Evolutionary conservation across 2,888 invertebrate genomes (phyloP), one percentile per base, ranked within the genome.

Genomic region (Stenoptilia bipunctidactyla): DNA sequence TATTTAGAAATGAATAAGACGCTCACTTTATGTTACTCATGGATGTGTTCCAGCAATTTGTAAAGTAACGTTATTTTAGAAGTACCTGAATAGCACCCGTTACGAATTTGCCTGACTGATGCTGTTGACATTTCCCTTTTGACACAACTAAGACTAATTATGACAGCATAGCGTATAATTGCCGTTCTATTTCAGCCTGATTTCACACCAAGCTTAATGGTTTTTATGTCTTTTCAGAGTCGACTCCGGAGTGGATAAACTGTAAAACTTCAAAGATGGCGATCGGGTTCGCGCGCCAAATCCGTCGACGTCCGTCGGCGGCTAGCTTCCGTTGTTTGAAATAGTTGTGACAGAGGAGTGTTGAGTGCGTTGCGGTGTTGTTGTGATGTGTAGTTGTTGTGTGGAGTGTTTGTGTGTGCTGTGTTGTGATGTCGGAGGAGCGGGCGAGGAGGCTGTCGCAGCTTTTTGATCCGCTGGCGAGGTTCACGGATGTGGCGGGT

Each of bases 391-490:
- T 61, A 51, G 58, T n/a, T 69, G 65, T 67, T 58, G 34, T 58
- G 65, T 69, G 67, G 66, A 56, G 58, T 39, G 40, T 40, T 30
- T 45, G 67, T 66, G 58, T 51, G 55, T 61, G 60, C 56, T 51
- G 52, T 58, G 53, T 56, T 51, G 66, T 67, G 65, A 88, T 88
- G 88, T 86, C 88, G 55, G 88, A 88, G 75, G 88, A 88, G 70
- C 85, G 89, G 63, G 87, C 90, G 69, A 87, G 91, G 61, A 88
- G 93, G 63, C 79, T 92, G 70, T 92, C 92, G 71, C 92, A 92
- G 85, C 90, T 92, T 56, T 91, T 92, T 69, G 93, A 93, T 77
- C 92, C 93, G 52, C 85, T 93, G 60, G 87, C 92, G 48, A 85
- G 92, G 68, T 84, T 93, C 48, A 89, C 89, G 70, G 89, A 91